phyloP scores from a whole-genome alignment of 2,113 vertebrate genomes.

The Misgurnus anguillicaudatus region DNA sequence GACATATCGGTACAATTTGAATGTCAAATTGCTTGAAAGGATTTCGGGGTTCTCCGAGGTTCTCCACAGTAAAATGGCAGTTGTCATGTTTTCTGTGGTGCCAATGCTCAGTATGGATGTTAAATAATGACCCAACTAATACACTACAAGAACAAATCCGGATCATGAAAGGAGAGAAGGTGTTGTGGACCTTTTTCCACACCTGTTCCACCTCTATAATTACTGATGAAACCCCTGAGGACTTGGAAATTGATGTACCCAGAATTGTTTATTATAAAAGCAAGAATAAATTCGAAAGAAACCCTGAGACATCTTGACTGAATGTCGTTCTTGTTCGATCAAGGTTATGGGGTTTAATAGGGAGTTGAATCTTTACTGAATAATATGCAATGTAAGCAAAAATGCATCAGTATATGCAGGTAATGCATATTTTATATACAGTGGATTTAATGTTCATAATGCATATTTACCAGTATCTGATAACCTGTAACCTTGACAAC shows the following conservation, averaged over 20 bases:
- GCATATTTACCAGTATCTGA: no score
- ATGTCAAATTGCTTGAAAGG: constrained; percentile 18
- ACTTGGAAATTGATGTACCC: neutral
- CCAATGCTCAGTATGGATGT: constrained; percentile 16
- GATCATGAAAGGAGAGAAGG: neutral
- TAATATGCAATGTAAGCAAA: neutral
- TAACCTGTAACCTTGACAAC: no score
- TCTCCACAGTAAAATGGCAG: constrained; percentile 12
- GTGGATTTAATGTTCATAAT: no score
- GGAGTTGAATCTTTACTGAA: no score
- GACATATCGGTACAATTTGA: neutral
- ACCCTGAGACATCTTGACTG: neutral
- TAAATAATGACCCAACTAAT: constrained; percentile 9
- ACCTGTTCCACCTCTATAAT: constrained; percentile 8
- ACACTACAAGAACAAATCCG: neutral
- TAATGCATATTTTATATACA: no score
- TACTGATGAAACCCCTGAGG: neutral
- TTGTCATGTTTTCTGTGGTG: neutral
- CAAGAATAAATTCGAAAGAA: neutral
- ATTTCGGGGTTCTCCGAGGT: constrained; percentile 26
- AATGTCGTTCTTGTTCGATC: neutral
- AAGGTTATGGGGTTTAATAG: neutral
- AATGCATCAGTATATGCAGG: neutral
- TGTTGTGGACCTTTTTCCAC: neutral
- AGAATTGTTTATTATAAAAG: constrained; percentile 5